phyloP scores from a whole-genome alignment of 1,140 invertebrate species.

The Drosophila leontia region DNA sequence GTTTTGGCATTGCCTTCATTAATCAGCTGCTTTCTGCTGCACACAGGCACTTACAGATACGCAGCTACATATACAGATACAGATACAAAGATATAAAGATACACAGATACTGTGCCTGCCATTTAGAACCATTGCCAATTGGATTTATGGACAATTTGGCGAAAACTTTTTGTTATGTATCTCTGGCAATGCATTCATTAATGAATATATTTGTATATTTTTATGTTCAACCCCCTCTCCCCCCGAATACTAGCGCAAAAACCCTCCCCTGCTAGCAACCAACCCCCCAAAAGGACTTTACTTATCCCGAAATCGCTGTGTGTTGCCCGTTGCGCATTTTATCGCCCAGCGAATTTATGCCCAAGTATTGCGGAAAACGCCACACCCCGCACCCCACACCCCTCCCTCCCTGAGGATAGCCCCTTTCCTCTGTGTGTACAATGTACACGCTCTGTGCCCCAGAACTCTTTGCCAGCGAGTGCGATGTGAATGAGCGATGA shows the following conservation, averaged over 20 bases:
- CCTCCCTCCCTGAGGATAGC: neutral
- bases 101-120: conserved; percentile 1
- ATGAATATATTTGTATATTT: conserved; percentile 40
- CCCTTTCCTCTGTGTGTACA: conserved; percentile 19
- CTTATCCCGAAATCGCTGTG: conserved; percentile 39
- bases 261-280: neutral
- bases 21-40: conserved; percentile 46
- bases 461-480: conserved; percentile 49
- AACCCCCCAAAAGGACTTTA: conserved; percentile 43
- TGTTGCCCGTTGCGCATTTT: conserved; percentile 71
- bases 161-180: conserved; percentile 11
- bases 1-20: conserved; percentile 17
- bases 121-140: conserved; percentile 48
- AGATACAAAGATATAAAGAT: conserved; percentile 22
- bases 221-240: conserved; percentile 32
- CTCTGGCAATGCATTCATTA: conserved; percentile 40
- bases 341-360: conserved; percentile 67
- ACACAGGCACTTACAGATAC: conserved; percentile 22
- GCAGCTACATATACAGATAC: conserved; percentile 5
- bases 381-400: conserved; percentile 33
- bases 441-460: conserved; percentile 49
- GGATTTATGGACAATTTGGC: conserved; percentile 45
- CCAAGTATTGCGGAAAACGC: conserved; percentile 70
- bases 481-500: conserved; percentile 70
- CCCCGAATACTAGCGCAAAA: neutral